phyloP scores from a whole-genome alignment of 2,797 vertebrate genomes.

The Atherinosoma microstoma region DNA sequence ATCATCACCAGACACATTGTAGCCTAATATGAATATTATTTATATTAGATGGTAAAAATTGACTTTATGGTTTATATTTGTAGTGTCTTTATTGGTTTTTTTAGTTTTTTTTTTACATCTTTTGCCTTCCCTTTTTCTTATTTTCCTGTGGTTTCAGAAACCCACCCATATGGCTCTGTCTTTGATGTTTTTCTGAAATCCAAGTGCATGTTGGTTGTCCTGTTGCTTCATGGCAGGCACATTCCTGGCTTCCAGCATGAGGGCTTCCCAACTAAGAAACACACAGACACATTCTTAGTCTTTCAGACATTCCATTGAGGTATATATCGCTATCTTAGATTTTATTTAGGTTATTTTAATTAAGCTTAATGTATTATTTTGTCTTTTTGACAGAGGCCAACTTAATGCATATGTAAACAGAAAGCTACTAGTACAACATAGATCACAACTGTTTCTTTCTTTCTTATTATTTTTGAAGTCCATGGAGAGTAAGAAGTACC shows the following conservation, averaged over 20 bases:
- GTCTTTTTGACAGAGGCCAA: neutral
- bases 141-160: constrained; percentile 53
- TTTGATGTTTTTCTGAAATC: constrained; percentile 72
- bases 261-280: constrained; percentile 26
- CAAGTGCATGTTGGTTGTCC: constrained; percentile 56
- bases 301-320: neutral
- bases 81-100: neutral
- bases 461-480: neutral
- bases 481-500: constrained; percentile 14
- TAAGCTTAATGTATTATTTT: neutral
- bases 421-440: neutral
- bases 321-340: neutral
- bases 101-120: neutral
- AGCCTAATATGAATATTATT: constrained; percentile 53
- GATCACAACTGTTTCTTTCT: no score
- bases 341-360: neutral
- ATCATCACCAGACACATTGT: constrained; percentile 71
- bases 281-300: constrained; percentile 4
- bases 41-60: constrained; percentile 30
- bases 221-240: constrained; percentile 60
- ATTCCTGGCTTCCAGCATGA: constrained; percentile 42
- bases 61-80: neutral
- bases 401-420: neutral
- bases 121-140: constrained; percentile 9
- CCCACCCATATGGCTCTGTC: constrained; percentile 67